Evolutionary conservation across 2,888 invertebrate species (phyloP).

Genomic region (Mylabris sibirica): DNA sequence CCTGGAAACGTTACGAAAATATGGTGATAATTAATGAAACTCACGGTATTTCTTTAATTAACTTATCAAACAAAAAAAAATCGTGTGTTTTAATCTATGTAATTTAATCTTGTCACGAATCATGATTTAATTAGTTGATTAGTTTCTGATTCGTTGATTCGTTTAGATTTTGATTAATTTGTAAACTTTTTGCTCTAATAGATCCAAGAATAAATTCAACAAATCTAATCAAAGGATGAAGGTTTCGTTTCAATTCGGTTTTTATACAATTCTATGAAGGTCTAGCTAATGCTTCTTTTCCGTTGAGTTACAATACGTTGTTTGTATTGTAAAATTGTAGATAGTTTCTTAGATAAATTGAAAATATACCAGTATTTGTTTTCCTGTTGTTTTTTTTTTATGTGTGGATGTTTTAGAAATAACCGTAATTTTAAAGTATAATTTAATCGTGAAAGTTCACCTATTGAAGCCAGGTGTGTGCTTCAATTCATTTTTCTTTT

Average conservation of each 20-base stretch:
- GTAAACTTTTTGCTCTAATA: slow-evolving; percentile 20
- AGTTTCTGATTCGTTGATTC: slow-evolving; percentile 35
- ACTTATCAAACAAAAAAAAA: neutral
- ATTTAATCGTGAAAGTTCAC: slow-evolving; percentile 7
- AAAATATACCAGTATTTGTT: neutral
- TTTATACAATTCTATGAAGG: neutral
- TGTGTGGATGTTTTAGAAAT: neutral
- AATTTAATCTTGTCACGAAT: slow-evolving; percentile 20
- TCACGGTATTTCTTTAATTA: no score
- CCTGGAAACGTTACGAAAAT: no score
- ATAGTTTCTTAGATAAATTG: neutral
- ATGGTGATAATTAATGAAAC: no score
- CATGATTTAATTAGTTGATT: slow-evolving; percentile 46
- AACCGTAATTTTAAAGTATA: slow-evolving; percentile 10
- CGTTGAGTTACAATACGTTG: neutral
- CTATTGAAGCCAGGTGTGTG: slow-evolving; percentile 3
- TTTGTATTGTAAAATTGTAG: neutral
- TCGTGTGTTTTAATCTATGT: slow-evolving; percentile 10
- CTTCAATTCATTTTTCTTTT: neutral
- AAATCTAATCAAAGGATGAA: slow-evolving; percentile 24
- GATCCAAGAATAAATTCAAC: slow-evolving; percentile 24
- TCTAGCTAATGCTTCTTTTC: neutral
- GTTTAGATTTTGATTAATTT: slow-evolving; percentile 36
- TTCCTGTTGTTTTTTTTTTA: no score
- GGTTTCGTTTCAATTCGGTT: slow-evolving; percentile 13